These are phyloP conservation scores for Limnodromus scolopaceus DNA, from an alignment of 2,797 vertebrate genomes.

Conservation along the genomic window DNA sequence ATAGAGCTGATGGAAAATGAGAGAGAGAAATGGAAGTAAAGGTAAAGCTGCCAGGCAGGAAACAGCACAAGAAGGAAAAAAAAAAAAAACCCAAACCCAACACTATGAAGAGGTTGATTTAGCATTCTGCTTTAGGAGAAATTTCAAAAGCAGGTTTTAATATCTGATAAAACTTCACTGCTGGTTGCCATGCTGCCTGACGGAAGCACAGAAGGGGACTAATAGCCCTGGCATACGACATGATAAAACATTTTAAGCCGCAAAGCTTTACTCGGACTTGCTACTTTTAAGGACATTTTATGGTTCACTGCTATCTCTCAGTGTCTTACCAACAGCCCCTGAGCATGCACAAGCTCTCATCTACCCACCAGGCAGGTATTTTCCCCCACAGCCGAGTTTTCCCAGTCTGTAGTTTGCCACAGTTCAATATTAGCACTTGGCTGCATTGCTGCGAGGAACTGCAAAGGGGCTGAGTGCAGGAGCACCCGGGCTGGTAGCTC, in stretches of 20 bases:
- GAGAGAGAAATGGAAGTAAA: conserved; percentile 36
- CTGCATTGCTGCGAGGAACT: not conserved
- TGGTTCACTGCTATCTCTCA: not conserved
- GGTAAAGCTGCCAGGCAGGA: conserved; percentile 26
- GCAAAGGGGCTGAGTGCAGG: not conserved
- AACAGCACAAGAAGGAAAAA: not conserved
- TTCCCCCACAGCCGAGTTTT: not conserved
- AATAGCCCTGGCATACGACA: not conserved
- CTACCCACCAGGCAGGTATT: not conserved
- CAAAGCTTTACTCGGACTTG: not conserved
- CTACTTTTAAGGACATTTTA: not conserved
- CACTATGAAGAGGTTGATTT: not conserved
- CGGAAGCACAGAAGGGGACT: conserved; percentile 34
- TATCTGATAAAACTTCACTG: conserved; percentile 25
- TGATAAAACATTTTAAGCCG: not conserved
- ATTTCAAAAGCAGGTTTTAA: conserved; percentile 28
- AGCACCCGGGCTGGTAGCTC: not conserved
- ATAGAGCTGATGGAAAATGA: conserved; percentile 51
- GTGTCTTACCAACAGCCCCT: not conserved
- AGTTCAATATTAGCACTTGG: not conserved
- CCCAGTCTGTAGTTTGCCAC: not conserved
- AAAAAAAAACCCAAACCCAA: not conserved
- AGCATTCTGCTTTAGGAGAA: conserved; percentile 14
- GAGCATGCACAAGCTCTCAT: not conserved
- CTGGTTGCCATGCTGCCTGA: not conserved